phyloP scores from a whole-genome alignment of 2,113 vertebrate genomes.

The Casuarius casuarius region DNA sequence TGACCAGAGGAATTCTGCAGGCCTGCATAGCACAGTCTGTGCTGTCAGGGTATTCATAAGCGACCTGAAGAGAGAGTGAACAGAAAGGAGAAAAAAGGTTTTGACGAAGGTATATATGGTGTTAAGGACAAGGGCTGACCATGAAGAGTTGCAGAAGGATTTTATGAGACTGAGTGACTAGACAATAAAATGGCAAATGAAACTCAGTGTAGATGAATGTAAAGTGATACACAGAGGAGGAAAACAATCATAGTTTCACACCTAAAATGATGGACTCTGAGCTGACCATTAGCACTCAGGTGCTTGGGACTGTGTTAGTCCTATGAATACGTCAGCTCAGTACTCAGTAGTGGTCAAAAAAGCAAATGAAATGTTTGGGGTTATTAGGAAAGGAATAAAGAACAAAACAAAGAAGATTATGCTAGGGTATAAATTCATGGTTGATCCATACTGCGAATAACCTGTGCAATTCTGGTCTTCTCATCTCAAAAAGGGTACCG shows the following conservation, averaged over 20 bases:
- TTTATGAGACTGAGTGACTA: neutral
- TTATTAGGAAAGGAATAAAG: neutral
- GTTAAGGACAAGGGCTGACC: neutral
- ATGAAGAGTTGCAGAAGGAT: neutral
- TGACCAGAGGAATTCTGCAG: neutral
- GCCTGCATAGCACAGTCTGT: neutral
- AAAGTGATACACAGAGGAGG: neutral
- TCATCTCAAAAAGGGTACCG: neutral
- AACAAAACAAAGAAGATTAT: neutral
- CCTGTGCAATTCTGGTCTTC: neutral
- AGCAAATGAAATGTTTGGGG: neutral
- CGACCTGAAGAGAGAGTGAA: neutral
- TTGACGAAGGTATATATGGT: neutral
- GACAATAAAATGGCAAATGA: neutral
- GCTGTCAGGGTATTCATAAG: neutral
- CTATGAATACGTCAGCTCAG: neutral
- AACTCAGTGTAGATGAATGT: neutral
- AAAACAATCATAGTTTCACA: neutral
- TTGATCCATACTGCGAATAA: neutral
- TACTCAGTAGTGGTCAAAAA: neutral
- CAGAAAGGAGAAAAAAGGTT: neutral
- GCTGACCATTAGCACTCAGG: neutral
- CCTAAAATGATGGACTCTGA: neutral
- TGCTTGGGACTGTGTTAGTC: neutral
- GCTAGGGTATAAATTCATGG: neutral